These are phyloP conservation scores for Aporrectodea caliginosa DNA, from an alignment of 1,140 invertebrate genomes.

Conservation along the genomic window DNA sequence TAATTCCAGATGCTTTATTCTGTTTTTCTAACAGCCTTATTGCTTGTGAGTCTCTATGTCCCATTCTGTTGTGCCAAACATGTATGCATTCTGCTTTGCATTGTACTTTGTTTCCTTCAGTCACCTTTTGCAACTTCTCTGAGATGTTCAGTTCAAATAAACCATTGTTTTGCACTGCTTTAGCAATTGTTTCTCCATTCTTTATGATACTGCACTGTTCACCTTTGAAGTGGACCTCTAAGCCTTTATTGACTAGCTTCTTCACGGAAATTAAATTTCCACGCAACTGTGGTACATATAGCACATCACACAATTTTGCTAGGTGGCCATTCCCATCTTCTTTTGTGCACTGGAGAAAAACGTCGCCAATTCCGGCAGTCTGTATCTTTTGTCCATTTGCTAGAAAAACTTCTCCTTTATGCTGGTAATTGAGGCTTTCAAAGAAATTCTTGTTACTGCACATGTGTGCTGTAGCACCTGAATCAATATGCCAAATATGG, in stretches of 20 bases:
- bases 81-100: conserved; percentile 6
- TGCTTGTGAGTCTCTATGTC: conserved; percentile 19
- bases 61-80: conserved; percentile 31
- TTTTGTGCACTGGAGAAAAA: not conserved
- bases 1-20: not conserved
- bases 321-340: not conserved
- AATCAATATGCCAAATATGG: conserved; percentile 20
- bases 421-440: not conserved
- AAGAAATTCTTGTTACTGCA: conserved; percentile 6
- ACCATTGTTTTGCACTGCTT: not conserved
- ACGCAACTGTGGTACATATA: conserved; percentile 27
- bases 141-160: conserved; percentile 12
- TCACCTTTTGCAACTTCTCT: not conserved
- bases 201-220: conserved; percentile 14
- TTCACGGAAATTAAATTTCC: conserved; percentile 27
- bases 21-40: conserved; percentile 21
- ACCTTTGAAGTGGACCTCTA: conserved; percentile 9
- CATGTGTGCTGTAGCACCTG: conserved; percentile 24
- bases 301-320: conserved; percentile 17
- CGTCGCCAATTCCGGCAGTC: conserved; percentile 9
- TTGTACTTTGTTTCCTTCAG: no score
- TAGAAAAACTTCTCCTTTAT: not conserved
- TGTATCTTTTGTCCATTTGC: conserved; percentile 1
- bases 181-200: not conserved
- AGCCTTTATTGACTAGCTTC: conserved; percentile 1